phyloP scores from a whole-genome alignment of 2,113 vertebrate species.

The Rhinogobius similis region DNA sequence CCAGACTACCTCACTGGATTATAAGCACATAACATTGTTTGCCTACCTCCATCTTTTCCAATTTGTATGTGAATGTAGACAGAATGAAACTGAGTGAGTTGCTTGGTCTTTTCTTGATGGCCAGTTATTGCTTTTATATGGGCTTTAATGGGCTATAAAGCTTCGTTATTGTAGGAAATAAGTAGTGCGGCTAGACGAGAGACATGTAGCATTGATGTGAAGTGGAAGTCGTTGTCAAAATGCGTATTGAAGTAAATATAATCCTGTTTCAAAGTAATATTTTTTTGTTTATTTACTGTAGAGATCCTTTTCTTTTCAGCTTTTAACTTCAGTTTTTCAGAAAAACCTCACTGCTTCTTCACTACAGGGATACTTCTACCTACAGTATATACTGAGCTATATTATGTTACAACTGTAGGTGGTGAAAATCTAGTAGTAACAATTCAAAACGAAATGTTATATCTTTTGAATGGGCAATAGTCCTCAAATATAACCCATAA shows the following conservation, averaged over 20 bases:
- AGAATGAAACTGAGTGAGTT: conserved; percentile 8
- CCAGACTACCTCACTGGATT: conserved; percentile 13
- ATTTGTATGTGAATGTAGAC: conserved; percentile 5
- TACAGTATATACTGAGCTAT: too few relatives aligned
- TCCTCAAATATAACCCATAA: background rate
- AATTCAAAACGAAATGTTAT: too few relatives aligned
- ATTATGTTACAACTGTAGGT: too few relatives aligned
- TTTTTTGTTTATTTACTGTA: background rate
- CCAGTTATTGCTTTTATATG: conserved; percentile 7
- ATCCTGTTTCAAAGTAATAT: background rate
- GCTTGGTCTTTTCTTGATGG: conserved; percentile 13
- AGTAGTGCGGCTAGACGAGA: conserved; percentile 18
- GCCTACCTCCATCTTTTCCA: background rate
- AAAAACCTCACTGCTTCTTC: background rate
- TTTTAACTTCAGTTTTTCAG: background rate
- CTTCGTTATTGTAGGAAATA: conserved; percentile 3
- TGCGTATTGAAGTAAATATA: background rate
- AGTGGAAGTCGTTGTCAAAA: background rate
- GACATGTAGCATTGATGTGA: conserved; percentile 15
- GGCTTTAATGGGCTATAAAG: conserved; percentile 13
- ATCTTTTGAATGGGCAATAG: background rate
- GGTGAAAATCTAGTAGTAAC: too few relatives aligned
- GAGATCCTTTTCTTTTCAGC: background rate
- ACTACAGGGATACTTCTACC: too few relatives aligned
- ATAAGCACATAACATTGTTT: conserved; percentile 11